phyloP scores from a whole-genome alignment of 2,113 vertebrate species.

The Beaufortia kweichowensis region DNA sequence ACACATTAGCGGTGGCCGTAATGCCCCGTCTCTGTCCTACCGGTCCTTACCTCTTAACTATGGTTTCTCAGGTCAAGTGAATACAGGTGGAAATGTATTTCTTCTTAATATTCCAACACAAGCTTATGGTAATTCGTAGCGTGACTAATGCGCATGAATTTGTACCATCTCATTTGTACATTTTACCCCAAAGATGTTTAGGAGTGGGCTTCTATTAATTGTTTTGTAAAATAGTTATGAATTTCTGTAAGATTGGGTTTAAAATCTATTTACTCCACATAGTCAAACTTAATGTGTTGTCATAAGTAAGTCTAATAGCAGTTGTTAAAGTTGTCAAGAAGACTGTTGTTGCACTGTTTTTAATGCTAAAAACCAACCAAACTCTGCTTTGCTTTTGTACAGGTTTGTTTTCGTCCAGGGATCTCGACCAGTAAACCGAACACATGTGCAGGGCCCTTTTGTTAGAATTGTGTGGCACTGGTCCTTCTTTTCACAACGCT shows the following conservation, averaged over 20 bases:
- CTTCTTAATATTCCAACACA: too few relatives aligned
- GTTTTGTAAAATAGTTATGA: too few relatives aligned
- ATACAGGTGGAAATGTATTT: background rate
- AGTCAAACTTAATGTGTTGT: too few relatives aligned
- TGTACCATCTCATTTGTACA: too few relatives aligned
- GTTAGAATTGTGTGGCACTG: background rate
- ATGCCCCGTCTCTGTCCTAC: slow-evolving; percentile 19
- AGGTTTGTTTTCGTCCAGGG: background rate
- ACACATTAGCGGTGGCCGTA: slow-evolving; percentile 14
- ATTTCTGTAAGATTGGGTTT: too few relatives aligned
- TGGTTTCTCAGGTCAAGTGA: background rate
- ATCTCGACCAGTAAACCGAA: background rate
- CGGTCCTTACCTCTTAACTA: background rate
- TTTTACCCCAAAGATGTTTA: too few relatives aligned
- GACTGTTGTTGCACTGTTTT: background rate
- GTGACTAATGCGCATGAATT: too few relatives aligned
- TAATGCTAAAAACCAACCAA: background rate
- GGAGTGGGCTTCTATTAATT: too few relatives aligned
- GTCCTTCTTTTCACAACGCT: slow-evolving; percentile 14
- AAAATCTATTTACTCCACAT: too few relatives aligned
- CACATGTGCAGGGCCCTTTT: slow-evolving; percentile 3
- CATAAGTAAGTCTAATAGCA: too few relatives aligned
- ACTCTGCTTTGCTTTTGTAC: background rate
- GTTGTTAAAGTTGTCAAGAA: background rate
- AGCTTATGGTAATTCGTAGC: too few relatives aligned